Evolutionary conservation across 2,797 vertebrate genomes (phyloP).

Genomic region (Limosa lapponica): DNA sequence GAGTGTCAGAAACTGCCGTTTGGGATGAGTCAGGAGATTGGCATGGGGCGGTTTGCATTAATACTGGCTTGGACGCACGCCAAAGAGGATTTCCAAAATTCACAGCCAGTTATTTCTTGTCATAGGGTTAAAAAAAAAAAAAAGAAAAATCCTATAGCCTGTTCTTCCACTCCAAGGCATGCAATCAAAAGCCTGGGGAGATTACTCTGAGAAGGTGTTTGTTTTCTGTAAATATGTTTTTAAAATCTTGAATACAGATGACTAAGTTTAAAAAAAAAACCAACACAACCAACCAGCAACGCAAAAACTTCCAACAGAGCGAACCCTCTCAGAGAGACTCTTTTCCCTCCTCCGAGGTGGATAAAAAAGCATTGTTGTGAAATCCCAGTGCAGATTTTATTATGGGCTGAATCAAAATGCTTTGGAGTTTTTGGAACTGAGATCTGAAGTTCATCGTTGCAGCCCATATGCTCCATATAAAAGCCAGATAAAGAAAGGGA

Average conservation of each 20-base stretch:
- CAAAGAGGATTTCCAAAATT: constrained; percentile 63
- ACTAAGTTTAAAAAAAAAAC: background rate
- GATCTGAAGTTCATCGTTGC: constrained; percentile 8
- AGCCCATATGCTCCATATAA: constrained; percentile 17
- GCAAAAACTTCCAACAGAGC: background rate
- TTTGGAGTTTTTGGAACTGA: constrained; percentile 29
- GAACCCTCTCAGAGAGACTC: background rate
- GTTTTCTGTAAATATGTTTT: constrained; percentile 17
- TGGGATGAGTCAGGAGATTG: constrained; percentile 47
- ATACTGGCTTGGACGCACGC: background rate
- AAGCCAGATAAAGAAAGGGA: constrained; percentile 26
- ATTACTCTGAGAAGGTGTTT: constrained; percentile 1
- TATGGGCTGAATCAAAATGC: constrained; percentile 16
- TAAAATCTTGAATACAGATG: background rate
- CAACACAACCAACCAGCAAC: background rate
- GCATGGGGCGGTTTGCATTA: constrained; percentile 40
- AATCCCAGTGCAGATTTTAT: constrained; percentile 7
- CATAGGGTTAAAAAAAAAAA: background rate
- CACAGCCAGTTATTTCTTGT: constrained; percentile 46
- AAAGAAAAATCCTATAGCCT: background rate
- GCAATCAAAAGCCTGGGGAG: background rate
- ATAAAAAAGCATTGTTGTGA: constrained; percentile 33
- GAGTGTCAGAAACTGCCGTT: background rate
- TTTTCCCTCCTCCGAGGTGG: background rate
- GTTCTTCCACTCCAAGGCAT: background rate